Evolutionary conservation across 30 jellyfish, hydroid and myxozoan genomes (phyloP).

Genomic region (Phacellophora camtschatica): DNA sequence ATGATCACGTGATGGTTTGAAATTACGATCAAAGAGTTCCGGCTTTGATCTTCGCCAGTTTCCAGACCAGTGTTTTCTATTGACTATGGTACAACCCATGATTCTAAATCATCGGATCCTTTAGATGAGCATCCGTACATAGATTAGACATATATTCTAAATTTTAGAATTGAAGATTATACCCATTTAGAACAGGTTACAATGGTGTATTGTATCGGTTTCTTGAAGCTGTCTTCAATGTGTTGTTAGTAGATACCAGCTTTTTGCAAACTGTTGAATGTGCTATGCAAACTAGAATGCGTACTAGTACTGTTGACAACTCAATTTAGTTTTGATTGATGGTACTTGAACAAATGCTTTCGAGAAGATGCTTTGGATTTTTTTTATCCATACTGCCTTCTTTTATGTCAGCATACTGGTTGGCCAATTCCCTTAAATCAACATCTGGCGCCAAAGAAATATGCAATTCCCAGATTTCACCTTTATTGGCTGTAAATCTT

Average conservation of each 20-base stretch:
- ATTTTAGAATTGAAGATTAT: too few relatives aligned
- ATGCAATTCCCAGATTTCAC: not conserved
- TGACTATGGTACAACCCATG: constrained; percentile 15
- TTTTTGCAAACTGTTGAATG: not conserved
- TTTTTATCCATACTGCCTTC: not conserved
- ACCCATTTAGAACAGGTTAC: too few relatives aligned
- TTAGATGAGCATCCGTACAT: too few relatives aligned
- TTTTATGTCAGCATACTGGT: not conserved
- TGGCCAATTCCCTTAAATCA: not conserved
- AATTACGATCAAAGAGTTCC: constrained; percentile 10
- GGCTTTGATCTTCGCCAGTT: constrained; percentile 16
- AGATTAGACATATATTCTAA: too few relatives aligned
- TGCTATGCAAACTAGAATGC: not conserved
- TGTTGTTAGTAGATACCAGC: not conserved
- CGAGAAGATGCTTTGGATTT: too few relatives aligned
- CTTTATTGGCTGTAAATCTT: not conserved
- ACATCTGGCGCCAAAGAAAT: not conserved
- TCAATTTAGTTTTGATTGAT: not conserved
- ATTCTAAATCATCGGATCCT: too few relatives aligned
- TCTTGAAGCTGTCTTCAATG: not conserved
- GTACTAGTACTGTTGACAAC: too few relatives aligned
- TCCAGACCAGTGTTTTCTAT: constrained; percentile 19
- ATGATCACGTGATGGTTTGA: constrained; percentile 4
- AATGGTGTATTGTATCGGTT: too few relatives aligned
- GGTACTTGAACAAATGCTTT: too few relatives aligned